phyloP scores from a whole-genome alignment of 1,140 invertebrate species.

The honey bee (Apis mellifera) region DNA sequence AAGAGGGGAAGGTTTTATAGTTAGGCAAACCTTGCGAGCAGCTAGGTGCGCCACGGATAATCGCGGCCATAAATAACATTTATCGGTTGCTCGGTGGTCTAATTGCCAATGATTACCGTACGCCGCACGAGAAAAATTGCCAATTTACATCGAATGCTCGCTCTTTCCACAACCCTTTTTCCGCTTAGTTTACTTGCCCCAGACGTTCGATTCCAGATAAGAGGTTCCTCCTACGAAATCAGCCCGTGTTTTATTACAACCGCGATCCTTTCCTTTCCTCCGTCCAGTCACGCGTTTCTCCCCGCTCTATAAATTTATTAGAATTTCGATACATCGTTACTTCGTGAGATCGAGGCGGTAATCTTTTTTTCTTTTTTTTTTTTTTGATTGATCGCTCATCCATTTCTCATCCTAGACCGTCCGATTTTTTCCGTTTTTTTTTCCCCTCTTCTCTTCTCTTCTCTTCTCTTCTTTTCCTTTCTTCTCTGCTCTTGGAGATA shows the following conservation, averaged over 20 bases:
- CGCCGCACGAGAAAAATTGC: conserved; percentile 71
- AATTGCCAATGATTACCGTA: conserved; percentile 75
- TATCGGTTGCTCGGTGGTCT: conserved; percentile 63
- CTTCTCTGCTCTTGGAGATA: conserved; percentile 20
- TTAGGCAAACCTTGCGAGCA: conserved; percentile 50
- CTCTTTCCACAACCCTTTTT: conserved; percentile 35
- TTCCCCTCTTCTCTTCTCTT: conserved; percentile 7
- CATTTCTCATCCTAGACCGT: conserved; percentile 18
- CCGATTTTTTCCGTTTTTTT: background rate
- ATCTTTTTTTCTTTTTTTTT: no score
- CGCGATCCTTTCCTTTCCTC: conserved; percentile 1
- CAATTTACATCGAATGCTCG: conserved; percentile 72
- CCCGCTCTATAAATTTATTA: no score
- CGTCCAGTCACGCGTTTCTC: background rate
- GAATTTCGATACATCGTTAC: no score
- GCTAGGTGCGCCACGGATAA: conserved; percentile 71
- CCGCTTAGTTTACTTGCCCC: conserved; percentile 54
- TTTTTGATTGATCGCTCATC: background rate
- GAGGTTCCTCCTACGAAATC: conserved; percentile 39
- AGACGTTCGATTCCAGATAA: conserved; percentile 54
- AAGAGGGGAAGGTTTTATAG: conserved; percentile 30
- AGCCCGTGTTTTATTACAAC: conserved; percentile 29
- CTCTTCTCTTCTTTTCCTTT: background rate
- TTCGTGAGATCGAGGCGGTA: no score
- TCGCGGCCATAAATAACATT: conserved; percentile 75